phyloP scores from a whole-genome alignment of 2,113 vertebrate genomes.

The Pseudopipra pipra region DNA sequence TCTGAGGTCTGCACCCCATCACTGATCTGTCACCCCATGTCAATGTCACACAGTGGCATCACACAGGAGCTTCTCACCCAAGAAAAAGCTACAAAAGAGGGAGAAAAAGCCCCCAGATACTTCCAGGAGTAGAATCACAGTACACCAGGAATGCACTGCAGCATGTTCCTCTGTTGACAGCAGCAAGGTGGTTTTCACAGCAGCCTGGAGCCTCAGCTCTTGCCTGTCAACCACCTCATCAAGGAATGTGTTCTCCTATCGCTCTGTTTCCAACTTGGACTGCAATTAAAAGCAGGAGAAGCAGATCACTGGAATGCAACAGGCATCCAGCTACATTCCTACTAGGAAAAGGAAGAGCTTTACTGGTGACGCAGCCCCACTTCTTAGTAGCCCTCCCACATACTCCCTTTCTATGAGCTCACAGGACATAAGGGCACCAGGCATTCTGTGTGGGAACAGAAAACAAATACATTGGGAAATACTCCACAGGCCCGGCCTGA shows the following conservation, averaged over 20 bases:
- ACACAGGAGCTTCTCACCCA: not conserved
- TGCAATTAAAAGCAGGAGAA: constrained; percentile 42
- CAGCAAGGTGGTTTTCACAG: not conserved
- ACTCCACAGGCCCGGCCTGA: constrained; percentile 7
- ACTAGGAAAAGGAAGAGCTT: constrained; percentile 30
- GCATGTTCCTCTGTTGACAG: not conserved
- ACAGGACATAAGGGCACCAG: constrained; percentile 29
- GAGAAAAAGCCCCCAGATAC: not conserved
- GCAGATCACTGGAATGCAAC: constrained; percentile 21
- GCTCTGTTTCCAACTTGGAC: not conserved
- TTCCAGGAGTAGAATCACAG: not conserved
- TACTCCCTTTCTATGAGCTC: not conserved
- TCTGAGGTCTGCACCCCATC: not conserved
- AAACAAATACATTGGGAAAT: constrained; percentile 66
- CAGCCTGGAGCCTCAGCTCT: constrained; percentile 28
- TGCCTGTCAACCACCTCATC: constrained; percentile 31
- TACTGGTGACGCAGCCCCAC: not conserved
- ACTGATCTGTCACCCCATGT: not conserved
- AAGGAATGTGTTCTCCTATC: constrained; percentile 45
- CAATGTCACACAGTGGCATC: not conserved
- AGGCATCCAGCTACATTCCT: not conserved
- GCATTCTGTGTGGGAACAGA: constrained; percentile 54
- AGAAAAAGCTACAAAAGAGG: not conserved
- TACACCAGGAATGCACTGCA: not conserved
- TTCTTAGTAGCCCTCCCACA: not conserved